phyloP scores from a whole-genome alignment of 2,888 invertebrate species.

The Drosophila ezoana region DNA sequence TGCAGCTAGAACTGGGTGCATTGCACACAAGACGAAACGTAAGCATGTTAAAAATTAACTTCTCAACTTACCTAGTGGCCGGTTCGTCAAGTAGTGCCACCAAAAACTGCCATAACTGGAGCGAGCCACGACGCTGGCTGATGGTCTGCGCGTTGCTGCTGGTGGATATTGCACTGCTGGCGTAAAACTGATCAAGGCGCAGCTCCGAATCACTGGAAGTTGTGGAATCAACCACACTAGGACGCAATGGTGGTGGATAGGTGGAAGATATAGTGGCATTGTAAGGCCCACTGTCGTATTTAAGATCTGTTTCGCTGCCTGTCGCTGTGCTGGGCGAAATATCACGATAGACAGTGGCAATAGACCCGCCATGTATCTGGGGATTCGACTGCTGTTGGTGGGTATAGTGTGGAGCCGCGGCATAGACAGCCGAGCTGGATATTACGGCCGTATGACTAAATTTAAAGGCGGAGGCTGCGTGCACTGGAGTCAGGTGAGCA shows the following conservation, averaged over 20 bases:
- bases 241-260: conserved; percentile 78
- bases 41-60: not conserved
- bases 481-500: conserved; percentile 67
- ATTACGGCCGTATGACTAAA: conserved; percentile 79
- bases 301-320: conserved; percentile 74
- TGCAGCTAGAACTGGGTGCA: conserved; percentile 89
- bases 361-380: conserved; percentile 48
- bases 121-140: conserved; percentile 91
- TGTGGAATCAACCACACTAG: conserved; percentile 80
- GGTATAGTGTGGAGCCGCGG: conserved; percentile 64
- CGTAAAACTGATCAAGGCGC: conserved; percentile 82
- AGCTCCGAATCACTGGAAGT: conserved; percentile 84
- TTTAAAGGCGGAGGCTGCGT: conserved; percentile 72
- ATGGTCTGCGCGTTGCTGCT: conserved; percentile 77
- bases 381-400: conserved; percentile 67
- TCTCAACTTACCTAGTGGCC: conserved; percentile 84
- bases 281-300: conserved; percentile 83
- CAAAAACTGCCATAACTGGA: conserved; percentile 98
- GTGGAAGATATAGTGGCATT: conserved; percentile 83
- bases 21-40: not conserved
- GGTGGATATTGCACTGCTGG: conserved; percentile 79
- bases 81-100: conserved; percentile 92
- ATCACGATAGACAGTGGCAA: conserved; percentile 63
- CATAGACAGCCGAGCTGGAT: conserved; percentile 73
- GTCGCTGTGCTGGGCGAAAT: conserved; percentile 70